Evolutionary conservation across 2,113 vertebrate species (phyloP), one percentile per base, ranked within the genome.

Genomic region (Falcunculus frontatus): DNA sequence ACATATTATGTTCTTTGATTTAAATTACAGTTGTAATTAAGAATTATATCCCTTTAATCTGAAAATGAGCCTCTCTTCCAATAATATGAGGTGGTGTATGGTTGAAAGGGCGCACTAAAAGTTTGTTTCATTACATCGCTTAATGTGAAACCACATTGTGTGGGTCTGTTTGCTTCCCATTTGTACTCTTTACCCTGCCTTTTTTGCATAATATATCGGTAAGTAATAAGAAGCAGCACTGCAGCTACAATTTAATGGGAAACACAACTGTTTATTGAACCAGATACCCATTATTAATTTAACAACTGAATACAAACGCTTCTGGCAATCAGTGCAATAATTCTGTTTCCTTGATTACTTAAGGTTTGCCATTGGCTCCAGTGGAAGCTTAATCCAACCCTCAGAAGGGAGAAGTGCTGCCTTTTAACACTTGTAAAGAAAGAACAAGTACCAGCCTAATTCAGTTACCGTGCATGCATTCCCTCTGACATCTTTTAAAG

Each of bases 221-320:
- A 94, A 90, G 76, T 84, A 95, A 90, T 86, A 96, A 86, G 90
- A 87, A 93, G 65, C 86, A 95, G 56, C 62, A 53, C 79, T n/a
- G 42, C 56, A 84, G 85, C 92, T 95, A 90, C 50, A 93, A 29
- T 83, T 88, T 91, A 93, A 94, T 93, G 91, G 78, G 84, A 96
- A 96, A 93, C 64, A 86, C 76, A 92, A 96, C 73, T 97, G 96
- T 95, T 96, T 96, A 95, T 97, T 96, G 96, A 97, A 97, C 96
- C 93, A 90, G 93, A 90, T 96, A 93, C 69, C 95, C 86, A 97
- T 97, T 96, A 97, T 95, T 96, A 97, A 96, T 97, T 97, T 96
- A 97, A 94, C 92, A 96, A 93, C 86, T 10, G 69, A 90, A 95
- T 33, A 96, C 88, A 92, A 97, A 96, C 0, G 86, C 96, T 97